Base-by-base conservation (phyloP, 2,113 vertebrate species). In the Phaethornis superciliosus region DNA sequence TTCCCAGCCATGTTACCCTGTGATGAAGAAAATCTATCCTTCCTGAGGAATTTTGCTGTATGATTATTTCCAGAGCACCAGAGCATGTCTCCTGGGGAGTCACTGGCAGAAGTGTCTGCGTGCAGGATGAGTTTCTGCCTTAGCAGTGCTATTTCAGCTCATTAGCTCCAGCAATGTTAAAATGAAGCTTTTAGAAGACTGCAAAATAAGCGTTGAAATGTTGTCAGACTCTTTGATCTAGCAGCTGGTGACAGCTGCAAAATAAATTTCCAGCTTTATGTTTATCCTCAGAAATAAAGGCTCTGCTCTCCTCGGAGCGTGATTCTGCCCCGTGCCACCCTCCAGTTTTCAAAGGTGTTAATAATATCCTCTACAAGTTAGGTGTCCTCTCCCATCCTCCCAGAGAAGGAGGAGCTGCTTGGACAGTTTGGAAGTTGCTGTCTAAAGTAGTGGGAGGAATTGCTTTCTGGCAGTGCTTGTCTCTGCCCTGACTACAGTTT, bases 201-300 rank as follows among this genome's bases (percentile, higher is more conserved):
- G 81, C 64, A 70, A 35, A 90, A 83, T 75, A 90, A 95, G 76
- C 91, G 85, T 95, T 88, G 93, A 95, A 85, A 71, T 71, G 91
- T 64, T 91, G 82, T 93, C 88, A 84, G 82, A 2, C 35, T 78
- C 94, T 95, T 94, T 95, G 91, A 96, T 95, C 93, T 83, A 40
- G 85, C 79, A 64, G 60, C 75, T 32, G 75, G 26, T 88, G 87
- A 89, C 89, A 95, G 91, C 91, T 95, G 40, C 88, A 83, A 89
- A 95, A 93, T 95, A 81, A 69, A 89, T 94, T 91, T 85, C 81
- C 75, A 15, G 94, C 88, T 89, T 62, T 70, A 47, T 85, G 91
- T 89, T 95, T 95, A 85, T 93, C 91, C 82, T 85, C 64, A 72
- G 91, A 70, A 94, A 63, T 80, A 47, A 90, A 65, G 76, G 33